These are phyloP conservation scores for Sanderia malayensis DNA, from an alignment of 30 jellyfish, hydroid and myxozoan genomes.

Conservation along the genomic window DNA sequence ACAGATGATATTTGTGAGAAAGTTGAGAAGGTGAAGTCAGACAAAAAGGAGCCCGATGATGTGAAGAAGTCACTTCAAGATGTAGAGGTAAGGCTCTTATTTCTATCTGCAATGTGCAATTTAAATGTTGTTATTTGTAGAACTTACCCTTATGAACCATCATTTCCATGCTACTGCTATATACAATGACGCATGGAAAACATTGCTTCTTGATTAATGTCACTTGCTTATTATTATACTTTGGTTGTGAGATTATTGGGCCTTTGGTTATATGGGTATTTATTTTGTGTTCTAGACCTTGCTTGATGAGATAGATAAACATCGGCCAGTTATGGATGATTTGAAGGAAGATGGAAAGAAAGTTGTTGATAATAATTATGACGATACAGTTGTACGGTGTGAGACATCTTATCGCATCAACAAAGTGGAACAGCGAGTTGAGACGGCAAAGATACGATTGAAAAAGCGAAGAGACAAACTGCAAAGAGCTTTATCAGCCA, in stretches of 20 bases:
- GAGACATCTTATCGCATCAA: constrained; percentile 14
- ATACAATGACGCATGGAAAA: no score
- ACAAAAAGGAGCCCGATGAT: constrained; percentile 52
- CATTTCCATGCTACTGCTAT: no score
- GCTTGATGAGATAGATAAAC: constrained; percentile 60
- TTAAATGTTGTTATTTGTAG: no score
- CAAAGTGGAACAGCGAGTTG: constrained; percentile 44
- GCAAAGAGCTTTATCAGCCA: constrained; percentile 29
- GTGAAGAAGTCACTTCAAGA: constrained; percentile 60
- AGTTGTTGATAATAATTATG: constrained; percentile 60
- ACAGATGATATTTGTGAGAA: constrained; percentile 20
- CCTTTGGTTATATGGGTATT: no score
- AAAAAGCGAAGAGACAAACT: constrained; percentile 63
- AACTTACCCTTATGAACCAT: no score
- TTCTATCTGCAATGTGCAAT: no score
- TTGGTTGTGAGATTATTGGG: no score
- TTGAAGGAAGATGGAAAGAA: constrained; percentile 38
- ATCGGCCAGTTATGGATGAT: constrained; percentile 32
- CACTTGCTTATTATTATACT: no score
- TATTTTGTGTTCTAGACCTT: constrained; percentile 31
- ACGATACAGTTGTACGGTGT: constrained; percentile 52
- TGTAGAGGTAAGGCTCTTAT: constrained; percentile 61
- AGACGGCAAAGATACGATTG: constrained; percentile 37
- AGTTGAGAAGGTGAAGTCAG: constrained; percentile 16
- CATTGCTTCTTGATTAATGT: no score